Percentiles rank a stretch among this genome's conserved stretches.
phyloP scores from a whole-genome alignment of 92 coral and sea anemone species.

The Actinernus sp. region DNA sequence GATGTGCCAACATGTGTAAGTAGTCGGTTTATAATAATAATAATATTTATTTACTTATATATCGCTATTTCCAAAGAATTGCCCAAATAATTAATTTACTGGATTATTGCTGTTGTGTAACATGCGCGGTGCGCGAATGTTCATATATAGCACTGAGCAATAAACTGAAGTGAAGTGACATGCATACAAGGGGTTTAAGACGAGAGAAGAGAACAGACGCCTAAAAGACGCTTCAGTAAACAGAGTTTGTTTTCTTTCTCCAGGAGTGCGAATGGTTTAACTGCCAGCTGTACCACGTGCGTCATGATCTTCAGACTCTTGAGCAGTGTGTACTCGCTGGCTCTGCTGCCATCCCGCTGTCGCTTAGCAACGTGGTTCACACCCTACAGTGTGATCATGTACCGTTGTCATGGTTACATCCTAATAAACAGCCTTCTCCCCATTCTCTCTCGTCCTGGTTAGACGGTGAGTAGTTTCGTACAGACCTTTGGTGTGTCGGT shows the following conservation, averaged over 20 bases:
- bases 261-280: constrained; percentile 99
- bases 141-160: no score
- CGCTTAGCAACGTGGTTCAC: constrained; percentile 55
- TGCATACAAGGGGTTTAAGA: no score
- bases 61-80: no score
- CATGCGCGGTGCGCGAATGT: no score
- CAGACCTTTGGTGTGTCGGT: no score
- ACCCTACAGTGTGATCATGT: constrained; percentile 82
- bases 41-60: no score
- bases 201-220: no score
- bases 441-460: constrained; percentile 90
- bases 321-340: constrained; percentile 93
- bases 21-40: no score
- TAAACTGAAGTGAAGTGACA: no score
- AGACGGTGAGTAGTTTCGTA: constrained; percentile 75
- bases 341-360: constrained; percentile 77
- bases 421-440: constrained; percentile 87
- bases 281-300: constrained; percentile 83
- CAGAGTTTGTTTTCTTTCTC: background rate
- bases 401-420: constrained; percentile 89
- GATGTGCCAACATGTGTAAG: no score
- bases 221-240: background rate
- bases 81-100: no score
- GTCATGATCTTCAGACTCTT: constrained; percentile 83
- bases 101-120: no score